These are phyloP conservation scores for Watersipora subatra DNA, from an alignment of 1,140 invertebrate species.

Conservation along the genomic window DNA sequence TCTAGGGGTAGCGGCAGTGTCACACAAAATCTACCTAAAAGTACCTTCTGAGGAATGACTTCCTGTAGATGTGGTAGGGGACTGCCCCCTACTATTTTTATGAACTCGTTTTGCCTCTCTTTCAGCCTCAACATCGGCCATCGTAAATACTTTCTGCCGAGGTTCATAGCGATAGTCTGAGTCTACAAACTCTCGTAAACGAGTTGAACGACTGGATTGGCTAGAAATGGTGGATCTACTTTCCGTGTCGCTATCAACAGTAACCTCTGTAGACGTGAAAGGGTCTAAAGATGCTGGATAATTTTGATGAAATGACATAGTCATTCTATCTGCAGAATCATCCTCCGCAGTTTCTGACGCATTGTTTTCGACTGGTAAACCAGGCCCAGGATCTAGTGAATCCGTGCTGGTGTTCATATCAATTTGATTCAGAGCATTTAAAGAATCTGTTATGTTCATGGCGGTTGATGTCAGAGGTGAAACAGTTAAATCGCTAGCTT, in stretches of 20 bases:
- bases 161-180: conserved; percentile 3
- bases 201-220: not conserved
- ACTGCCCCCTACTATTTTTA: not conserved
- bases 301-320: conserved; percentile 1
- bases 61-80: not conserved
- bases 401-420: not conserved
- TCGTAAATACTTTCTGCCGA: conserved; percentile 1
- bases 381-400: no score
- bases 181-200: not conserved
- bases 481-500: not conserved
- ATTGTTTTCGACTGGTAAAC: no score
- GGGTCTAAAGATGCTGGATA: not conserved
- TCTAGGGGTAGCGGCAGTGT: not conserved
- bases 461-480: not conserved
- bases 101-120: not conserved
- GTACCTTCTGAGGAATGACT: not conserved
- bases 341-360: not conserved
- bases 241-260: not conserved
- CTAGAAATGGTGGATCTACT: not conserved
- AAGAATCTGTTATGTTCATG: not conserved
- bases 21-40: not conserved
- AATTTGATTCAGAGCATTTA: not conserved
- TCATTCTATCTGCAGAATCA: not conserved
- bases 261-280: not conserved
- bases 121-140: conserved; percentile 1